Evolutionary conservation across 2,113 vertebrate species (phyloP), one percentile per base, ranked within the genome.

Genomic region (Solenodon paradoxus): DNA sequence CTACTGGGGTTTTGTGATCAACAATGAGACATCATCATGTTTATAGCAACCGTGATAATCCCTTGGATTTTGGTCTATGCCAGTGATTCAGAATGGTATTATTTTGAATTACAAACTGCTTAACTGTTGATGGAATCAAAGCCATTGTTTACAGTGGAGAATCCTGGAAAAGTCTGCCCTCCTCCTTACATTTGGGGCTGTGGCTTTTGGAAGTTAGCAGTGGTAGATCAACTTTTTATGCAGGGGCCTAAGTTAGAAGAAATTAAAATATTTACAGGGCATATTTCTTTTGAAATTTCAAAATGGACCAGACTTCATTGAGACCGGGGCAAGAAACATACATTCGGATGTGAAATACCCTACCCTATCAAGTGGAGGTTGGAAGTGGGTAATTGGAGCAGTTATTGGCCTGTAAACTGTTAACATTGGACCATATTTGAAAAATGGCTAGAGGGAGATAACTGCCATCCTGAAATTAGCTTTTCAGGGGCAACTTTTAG

Each of bases 21-120:
- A 72, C 64, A 92, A 28, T 82, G 80, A 96, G 85, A 78, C 80
- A 87, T 79, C 30, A n/a, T 81, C 38, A 94, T 35, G 38, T 93
- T 96, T 78, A 75, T 55, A 93, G 78, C 78, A 95, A 81, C 35
- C 55, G 20, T 78, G 51, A 88, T 69, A 96, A 94, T 84, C 40
- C 66, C 32, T 90, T 92, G 81, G 35, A 81, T 94, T 84, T 94
- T 78, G 68, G 35, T 51, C 53, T 83, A 11, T 51, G 28, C 47
- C 71, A n/a, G 1, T 75, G 51, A 72, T 92, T 92, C 75, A 83
- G 42, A 42, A 94, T 94, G 78, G 19, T 40, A 51, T 81, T 74
- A 45, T 96, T 89, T 47, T 55, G 19, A 80, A 74, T 95, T 85
- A 63, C 45, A 51, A 47, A 40, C 51, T 88, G 8, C 49, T 42